Evolutionary conservation across 2,888 invertebrate species (phyloP), one percentile per base, ranked within the genome.

Genomic region (Thereva unica): DNA sequence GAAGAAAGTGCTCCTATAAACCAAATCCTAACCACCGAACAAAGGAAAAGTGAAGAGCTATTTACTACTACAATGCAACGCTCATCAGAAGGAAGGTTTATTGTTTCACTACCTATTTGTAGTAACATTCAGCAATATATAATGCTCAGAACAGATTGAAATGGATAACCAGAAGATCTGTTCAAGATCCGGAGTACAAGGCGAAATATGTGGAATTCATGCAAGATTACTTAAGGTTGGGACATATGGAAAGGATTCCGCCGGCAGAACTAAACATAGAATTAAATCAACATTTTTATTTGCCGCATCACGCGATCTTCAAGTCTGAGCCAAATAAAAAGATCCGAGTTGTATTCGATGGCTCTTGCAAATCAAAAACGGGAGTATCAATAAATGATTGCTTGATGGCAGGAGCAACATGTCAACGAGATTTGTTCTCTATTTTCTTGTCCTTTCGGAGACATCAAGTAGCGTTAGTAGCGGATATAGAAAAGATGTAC

Each of bases 301-400:
- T 45, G 10, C 45, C n/a, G 4, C 45, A 45, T 45, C 45, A 45
- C 10, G 45, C 45, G 45, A 12, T 45, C n/a, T 45, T 45, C 10
- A 45, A 45, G 9, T 5, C 45, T 9, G 9, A 9, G 10, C 45
- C 45, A 7, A 7, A 1, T 4, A 6, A 9, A 9, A 45, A 45
- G 10, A 45, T 45, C 5, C 9, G 45, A 45, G 45, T 45, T 45
- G 45, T 45, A 7, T 45, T 45, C 45, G 45, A 45, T 45, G 45
- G 45, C 9, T 45, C 3, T 45, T 45, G 45, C n/a, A 45, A 3
- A 12, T 10, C n/a, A 5, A 12, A 9, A 10, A 7, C 7, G 4
- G 3, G 45, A 45, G 10, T 3, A 12, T 7, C 10, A 5, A n/a
- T n/a, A n/a, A n/a, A n/a, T n/a, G n/a, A n/a, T n/a, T n/a, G n/a